phyloP scores from a whole-genome alignment of 2,113 vertebrate genomes.

The Urocitellus parryii region DNA sequence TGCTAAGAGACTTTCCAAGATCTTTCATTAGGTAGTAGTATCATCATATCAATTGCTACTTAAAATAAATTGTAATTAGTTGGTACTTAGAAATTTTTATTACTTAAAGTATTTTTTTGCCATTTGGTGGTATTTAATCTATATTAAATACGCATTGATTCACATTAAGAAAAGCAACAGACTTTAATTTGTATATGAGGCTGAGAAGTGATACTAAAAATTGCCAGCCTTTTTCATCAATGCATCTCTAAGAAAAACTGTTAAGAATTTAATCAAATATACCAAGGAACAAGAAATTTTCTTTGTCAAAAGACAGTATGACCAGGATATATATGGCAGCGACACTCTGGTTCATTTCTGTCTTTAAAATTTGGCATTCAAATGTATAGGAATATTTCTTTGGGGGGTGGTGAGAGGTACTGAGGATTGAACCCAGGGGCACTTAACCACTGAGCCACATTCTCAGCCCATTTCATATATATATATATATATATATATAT shows the following conservation, averaged over 20 bases:
- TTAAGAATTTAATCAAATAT: constrained; percentile 40
- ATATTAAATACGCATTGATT: not conserved
- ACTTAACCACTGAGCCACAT: too few relatives aligned
- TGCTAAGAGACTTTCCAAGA: not conserved
- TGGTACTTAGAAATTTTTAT: not conserved
- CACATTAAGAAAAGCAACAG: constrained; percentile 28
- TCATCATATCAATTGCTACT: not conserved
- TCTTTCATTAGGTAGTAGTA: not conserved
- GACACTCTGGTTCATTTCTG: not conserved
- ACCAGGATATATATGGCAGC: not conserved
- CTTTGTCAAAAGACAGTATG: constrained; percentile 12
- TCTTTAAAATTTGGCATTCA: not conserved
- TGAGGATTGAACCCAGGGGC: too few relatives aligned
- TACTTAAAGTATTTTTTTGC: not conserved
- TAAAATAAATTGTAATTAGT: constrained; percentile 10
- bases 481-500: too few relatives aligned
- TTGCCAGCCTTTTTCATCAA: not conserved
- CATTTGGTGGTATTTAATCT: not conserved
- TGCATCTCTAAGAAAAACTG: not conserved
- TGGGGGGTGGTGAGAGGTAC: too few relatives aligned
- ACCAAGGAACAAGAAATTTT: not conserved
- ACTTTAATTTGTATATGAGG: not conserved
- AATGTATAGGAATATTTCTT: not conserved
- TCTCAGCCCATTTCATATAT: too few relatives aligned
- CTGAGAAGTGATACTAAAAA: not conserved